A percentile compares a stretch with the other conserved stretches of the same genome.
Conservation (phyloP, 2,797 vertebrate species). For the Syngnathus acus region DNA sequence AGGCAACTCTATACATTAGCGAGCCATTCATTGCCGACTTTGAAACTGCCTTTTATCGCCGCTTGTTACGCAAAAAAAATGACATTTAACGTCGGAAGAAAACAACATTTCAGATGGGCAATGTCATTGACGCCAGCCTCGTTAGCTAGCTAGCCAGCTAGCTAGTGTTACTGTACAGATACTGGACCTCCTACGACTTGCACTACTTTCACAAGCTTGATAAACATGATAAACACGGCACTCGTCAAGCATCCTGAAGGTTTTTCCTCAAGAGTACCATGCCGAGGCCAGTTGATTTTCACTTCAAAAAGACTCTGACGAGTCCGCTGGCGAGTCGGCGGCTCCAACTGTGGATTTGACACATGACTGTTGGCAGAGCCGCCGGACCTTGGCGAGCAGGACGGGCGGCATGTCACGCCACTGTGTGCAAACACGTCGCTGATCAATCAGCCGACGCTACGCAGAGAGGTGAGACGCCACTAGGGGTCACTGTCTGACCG, state of each 20-base stretch:
- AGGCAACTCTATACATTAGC: not conserved
- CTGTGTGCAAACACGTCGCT: not conserved
- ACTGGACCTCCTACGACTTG: not conserved
- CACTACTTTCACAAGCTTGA: not conserved
- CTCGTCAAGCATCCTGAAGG: not conserved
- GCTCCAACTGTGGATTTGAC: not conserved
- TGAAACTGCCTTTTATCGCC: not conserved
- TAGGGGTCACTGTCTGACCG: not conserved
- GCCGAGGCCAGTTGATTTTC: not conserved
- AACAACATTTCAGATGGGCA: not conserved
- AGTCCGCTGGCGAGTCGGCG: not conserved
- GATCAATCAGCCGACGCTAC: not conserved
- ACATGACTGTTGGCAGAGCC: not conserved
- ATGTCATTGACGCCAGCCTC: too few relatives aligned
- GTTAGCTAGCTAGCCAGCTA: too few relatives aligned
- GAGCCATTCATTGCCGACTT: not conserved
- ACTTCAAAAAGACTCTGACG: not conserved
- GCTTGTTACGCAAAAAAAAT: not conserved
- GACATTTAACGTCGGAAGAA: not conserved
- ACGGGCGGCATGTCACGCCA: not conserved
- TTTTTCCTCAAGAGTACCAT: not conserved
- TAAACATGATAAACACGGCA: too few relatives aligned
- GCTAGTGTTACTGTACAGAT: too few relatives aligned
- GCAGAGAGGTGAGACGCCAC: not conserved
- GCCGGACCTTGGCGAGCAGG: not conserved